A percentile compares a stretch with the other conserved stretches of the same genome.
phyloP scores from a whole-genome alignment of 2,113 vertebrate genomes.

The Saccopteryx bilineata region DNA sequence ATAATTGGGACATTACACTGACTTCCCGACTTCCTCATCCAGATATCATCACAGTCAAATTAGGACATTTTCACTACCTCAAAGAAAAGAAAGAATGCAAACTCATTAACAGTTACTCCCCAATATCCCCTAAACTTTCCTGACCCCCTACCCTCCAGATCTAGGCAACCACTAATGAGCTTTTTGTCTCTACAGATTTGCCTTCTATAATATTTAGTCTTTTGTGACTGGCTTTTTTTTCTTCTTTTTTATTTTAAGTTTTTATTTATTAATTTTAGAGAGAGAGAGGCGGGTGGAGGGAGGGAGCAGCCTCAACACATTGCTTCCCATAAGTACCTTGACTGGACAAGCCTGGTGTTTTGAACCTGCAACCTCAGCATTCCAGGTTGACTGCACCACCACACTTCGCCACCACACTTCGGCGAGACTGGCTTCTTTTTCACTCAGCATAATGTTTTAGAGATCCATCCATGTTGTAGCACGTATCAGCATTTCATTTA shows the following conservation, averaged over 20 bases:
- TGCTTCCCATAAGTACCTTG: too few species aligned
- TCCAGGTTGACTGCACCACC: too few species aligned
- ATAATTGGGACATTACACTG: background rate
- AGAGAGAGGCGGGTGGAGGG: too few species aligned
- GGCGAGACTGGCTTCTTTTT: background rate
- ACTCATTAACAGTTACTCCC: background rate
- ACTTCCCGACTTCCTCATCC: background rate
- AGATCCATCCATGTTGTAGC: background rate
- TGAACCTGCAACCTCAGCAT: too few species aligned
- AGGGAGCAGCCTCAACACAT: too few species aligned
- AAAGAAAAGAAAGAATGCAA: background rate
- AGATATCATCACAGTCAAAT: background rate
- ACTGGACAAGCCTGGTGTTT: too few species aligned
- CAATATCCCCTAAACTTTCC: background rate
- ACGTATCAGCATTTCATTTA: background rate
- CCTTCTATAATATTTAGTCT: background rate
- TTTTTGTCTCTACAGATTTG: conserved; percentile 9
- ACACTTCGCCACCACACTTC: too few species aligned
- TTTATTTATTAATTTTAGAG: too few species aligned
- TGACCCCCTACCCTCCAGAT: background rate
- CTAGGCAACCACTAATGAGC: background rate
- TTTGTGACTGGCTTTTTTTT: conserved; percentile 18
- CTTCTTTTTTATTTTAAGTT: too few species aligned
- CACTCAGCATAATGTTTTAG: background rate
- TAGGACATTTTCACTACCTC: conserved; percentile 35